These are phyloP conservation scores for Gastrophryne carolinensis DNA, from an alignment of 2,797 vertebrate species.

Conservation along the genomic window DNA sequence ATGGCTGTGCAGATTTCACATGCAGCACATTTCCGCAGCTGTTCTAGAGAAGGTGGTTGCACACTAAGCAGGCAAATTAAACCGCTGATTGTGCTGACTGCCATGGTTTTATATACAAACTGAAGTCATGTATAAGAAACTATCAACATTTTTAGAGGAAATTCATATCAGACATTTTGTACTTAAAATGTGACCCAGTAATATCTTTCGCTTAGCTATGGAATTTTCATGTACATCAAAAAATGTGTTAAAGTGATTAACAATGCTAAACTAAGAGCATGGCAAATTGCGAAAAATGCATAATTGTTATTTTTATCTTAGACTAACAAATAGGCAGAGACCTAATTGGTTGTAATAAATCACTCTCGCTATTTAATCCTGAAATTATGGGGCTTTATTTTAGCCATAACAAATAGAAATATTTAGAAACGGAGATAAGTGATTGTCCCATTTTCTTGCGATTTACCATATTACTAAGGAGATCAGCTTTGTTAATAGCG, in stretches of 20 bases:
- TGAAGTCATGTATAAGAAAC: too few relatives aligned
- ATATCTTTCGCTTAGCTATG: too few relatives aligned
- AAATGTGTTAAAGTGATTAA: not conserved
- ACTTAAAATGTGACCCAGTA: too few relatives aligned
- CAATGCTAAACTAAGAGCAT: not conserved
- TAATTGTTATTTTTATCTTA: constrained; percentile 7
- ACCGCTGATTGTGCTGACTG: too few relatives aligned
- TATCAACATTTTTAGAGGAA: too few relatives aligned
- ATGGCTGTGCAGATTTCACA: too few relatives aligned
- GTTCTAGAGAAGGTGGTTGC: too few relatives aligned
- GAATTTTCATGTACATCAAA: not conserved
- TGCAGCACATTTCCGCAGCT: too few relatives aligned
- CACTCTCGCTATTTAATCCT: not conserved
- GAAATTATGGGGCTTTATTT: not conserved
- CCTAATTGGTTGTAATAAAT: constrained; percentile 10
- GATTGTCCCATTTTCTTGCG: not conserved
- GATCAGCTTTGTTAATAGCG: not conserved
- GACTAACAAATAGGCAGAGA: constrained; percentile 6
- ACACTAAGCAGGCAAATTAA: too few relatives aligned
- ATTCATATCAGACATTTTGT: too few relatives aligned
- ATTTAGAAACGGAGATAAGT: constrained; percentile 11
- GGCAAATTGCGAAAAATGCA: constrained; percentile 1
- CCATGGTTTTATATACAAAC: too few relatives aligned
- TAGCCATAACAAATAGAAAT: not conserved
- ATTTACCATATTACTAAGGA: constrained; percentile 5